Percentiles rank a stretch among this genome's conserved stretches.
Conservation (phyloP, 2,113 vertebrate species). For the Cygnus atratus region DNA sequence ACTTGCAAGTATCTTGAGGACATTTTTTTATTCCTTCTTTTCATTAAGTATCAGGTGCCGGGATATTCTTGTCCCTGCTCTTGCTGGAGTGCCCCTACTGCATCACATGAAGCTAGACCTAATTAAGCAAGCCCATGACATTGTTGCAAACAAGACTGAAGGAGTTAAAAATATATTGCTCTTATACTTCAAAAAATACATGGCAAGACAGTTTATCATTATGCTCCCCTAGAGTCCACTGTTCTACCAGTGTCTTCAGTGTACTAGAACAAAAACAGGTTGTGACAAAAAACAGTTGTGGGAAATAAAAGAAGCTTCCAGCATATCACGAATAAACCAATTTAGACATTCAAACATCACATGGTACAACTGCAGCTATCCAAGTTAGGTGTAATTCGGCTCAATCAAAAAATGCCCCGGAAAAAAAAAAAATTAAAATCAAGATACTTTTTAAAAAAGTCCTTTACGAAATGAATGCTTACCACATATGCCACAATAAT, state of each 20-base stretch:
- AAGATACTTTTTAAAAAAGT: neutral
- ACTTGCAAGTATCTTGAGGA: neutral
- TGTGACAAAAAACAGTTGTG: neutral
- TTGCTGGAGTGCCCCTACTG: neutral
- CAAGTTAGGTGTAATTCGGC: neutral
- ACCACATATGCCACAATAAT: neutral
- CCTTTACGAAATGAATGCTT: neutral
- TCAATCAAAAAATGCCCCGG: neutral
- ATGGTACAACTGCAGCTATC: neutral
- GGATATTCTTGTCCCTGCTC: neutral
- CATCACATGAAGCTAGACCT: neutral
- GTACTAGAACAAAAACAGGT: neutral
- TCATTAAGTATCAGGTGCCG: neutral
- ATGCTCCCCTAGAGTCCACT: neutral
- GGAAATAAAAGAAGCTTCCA: neutral
- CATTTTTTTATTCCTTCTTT: neutral
- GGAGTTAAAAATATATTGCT: neutral
- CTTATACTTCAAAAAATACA: neutral
- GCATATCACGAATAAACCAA: neutral
- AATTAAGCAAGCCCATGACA: neutral
- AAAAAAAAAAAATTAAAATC: neutral
- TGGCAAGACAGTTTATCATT: neutral
- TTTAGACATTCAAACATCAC: neutral
- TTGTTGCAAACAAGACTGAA: neutral
- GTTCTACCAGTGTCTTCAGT: neutral